Percentiles rank a stretch among this genome's conserved stretches.
Conservation (phyloP, 2,113 vertebrate genomes). For the Arenaria interpres region DNA sequence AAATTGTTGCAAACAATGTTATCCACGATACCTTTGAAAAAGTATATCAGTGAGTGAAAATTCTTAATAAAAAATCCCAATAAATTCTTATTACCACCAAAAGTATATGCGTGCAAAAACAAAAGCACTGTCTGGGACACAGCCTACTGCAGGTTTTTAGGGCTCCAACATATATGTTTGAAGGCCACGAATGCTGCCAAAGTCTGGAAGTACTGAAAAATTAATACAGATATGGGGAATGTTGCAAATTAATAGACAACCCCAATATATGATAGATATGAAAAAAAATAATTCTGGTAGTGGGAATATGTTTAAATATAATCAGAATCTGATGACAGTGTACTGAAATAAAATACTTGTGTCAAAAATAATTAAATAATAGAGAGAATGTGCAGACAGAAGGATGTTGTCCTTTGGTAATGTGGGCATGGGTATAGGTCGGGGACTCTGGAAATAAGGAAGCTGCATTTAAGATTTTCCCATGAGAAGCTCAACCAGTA, state of each 20-base stretch:
- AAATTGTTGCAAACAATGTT: constrained; percentile 43
- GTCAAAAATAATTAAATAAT: not conserved
- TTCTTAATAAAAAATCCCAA: not conserved
- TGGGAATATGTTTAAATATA: not conserved
- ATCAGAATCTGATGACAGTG: not conserved
- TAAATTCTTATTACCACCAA: not conserved
- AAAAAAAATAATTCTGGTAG: not conserved
- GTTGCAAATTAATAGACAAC: not conserved
- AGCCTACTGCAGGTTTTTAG: not conserved
- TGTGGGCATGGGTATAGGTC: not conserved
- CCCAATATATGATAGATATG: not conserved
- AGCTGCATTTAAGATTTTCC: not conserved
- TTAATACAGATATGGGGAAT: not conserved
- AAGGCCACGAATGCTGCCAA: not conserved
- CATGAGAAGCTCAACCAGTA: not conserved
- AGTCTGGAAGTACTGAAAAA: not conserved
- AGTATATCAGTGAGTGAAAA: constrained; percentile 14
- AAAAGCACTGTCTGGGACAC: not conserved
- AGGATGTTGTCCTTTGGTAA: not conserved
- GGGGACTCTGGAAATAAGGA: not conserved
- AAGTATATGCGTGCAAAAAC: not conserved
- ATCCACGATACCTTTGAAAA: not conserved
- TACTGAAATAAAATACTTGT: not conserved
- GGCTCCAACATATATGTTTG: not conserved
- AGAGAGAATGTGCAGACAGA: not conserved